Evolutionary conservation across 2,888 invertebrate species (phyloP).

Genomic region (Morpho achilles): DNA sequence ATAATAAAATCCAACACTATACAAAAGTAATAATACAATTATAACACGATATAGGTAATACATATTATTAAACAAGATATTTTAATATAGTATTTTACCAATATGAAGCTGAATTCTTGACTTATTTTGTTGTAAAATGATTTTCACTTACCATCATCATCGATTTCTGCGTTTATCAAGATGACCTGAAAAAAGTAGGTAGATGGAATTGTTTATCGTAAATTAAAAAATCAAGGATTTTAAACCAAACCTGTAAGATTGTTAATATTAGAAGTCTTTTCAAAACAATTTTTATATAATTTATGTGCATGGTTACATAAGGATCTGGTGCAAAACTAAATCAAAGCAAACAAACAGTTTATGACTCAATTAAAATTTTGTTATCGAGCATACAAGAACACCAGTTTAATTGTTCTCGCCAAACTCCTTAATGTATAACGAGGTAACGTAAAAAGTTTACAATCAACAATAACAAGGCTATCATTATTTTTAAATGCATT

Average conservation of each 20-base stretch:
- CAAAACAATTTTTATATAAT: neutral
- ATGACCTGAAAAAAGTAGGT: constrained; percentile 8
- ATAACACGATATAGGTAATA: neutral
- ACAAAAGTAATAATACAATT: no score
- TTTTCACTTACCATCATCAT: constrained; percentile 22
- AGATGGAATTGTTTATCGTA: neutral
- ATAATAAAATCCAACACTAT: no score
- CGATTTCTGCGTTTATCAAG: constrained; percentile 7
- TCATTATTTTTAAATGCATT: no score
- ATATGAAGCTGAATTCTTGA: no score
- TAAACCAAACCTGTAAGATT: constrained; percentile 9
- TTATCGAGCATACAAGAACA: neutral
- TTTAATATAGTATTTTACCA: no score
- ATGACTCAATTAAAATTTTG: constrained; percentile 7
- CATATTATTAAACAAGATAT: neutral
- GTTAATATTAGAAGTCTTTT: neutral
- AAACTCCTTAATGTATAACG: no score
- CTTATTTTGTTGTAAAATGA: neutral
- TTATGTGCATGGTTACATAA: neutral
- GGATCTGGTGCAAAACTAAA: neutral
- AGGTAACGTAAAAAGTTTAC: no score
- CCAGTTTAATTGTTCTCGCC: no score
- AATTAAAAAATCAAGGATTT: neutral
- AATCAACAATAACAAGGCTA: no score
- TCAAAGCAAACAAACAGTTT: neutral